Percentiles rank a stretch among this genome's conserved stretches.
Conservation (phyloP, 2,797 vertebrate genomes). For the Falco concolor region DNA sequence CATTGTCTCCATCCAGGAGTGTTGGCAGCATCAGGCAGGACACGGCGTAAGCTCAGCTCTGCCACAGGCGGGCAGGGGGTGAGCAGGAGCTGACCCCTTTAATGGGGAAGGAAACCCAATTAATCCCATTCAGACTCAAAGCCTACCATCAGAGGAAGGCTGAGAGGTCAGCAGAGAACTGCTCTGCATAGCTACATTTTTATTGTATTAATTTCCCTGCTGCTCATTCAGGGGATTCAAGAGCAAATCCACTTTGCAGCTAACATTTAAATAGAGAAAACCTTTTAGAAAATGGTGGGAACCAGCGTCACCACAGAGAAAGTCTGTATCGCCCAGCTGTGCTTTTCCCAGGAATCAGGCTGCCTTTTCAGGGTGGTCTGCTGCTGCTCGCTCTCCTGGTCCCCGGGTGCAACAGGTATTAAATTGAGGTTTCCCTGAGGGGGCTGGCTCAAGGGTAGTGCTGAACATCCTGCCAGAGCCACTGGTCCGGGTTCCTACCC, state of each 20-base stretch:
- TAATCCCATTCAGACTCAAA: conserved; percentile 26
- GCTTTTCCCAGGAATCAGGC: not conserved
- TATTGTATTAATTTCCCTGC: not conserved
- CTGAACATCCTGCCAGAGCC: fast-evolving
- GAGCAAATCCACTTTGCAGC: not conserved
- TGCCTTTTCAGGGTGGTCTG: not conserved
- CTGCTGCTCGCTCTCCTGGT: not conserved
- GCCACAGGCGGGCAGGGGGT: not conserved
- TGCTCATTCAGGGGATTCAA: not conserved
- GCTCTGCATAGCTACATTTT: not conserved
- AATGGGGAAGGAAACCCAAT: not conserved
- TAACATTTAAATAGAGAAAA: not conserved
- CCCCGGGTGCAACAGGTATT: not conserved
- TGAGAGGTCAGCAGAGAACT: not conserved
- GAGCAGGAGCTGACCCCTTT: not conserved
- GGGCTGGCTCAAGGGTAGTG: not conserved
- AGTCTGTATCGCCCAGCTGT: not conserved
- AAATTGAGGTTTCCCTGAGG: not conserved
- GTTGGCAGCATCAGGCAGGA: not conserved
- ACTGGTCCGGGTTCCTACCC: not conserved
- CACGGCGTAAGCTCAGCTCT: not conserved
- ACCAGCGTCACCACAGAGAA: not conserved
- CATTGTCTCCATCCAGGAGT: not conserved
- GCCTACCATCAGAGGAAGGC: not conserved
- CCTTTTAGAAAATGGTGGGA: not conserved